Conservation (phyloP, 2,113 vertebrate species). For the Psittacula cyanocephala region DNA sequence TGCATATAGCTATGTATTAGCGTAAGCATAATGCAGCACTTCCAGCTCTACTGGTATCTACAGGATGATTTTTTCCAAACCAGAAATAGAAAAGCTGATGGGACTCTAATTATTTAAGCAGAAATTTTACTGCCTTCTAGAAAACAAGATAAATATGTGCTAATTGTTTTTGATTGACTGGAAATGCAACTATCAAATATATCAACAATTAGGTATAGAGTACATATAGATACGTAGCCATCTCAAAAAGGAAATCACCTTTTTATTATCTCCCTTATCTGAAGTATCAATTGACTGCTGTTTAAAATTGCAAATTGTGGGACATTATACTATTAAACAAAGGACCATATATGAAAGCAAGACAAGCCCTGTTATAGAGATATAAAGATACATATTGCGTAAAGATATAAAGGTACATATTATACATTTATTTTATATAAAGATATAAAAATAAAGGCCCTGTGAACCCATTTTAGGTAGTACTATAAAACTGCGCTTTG, state of each 20-base stretch:
- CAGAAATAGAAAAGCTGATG: neutral
- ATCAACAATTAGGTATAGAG: neutral
- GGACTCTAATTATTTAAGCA: neutral
- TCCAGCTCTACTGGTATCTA: neutral
- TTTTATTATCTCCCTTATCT: neutral
- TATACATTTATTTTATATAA: neutral
- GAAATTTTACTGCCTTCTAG: neutral
- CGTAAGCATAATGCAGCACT: neutral
- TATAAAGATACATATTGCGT: neutral
- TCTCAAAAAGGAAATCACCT: neutral
- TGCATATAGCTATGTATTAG: neutral
- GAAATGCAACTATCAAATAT: neutral
- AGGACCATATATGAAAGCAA: neutral
- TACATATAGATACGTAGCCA: neutral
- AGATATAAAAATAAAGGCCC: neutral
- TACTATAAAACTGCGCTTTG: neutral
- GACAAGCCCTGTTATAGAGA: neutral
- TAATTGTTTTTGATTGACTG: neutral
- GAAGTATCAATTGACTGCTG: neutral
- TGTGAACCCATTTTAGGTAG: neutral
- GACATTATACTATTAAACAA: neutral
- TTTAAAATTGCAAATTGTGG: neutral
- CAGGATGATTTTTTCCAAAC: neutral
- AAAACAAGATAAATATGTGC: neutral
- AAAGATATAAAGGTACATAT: neutral